Conservation (phyloP, 2,113 vertebrate species). For the Callipepla squamata region DNA sequence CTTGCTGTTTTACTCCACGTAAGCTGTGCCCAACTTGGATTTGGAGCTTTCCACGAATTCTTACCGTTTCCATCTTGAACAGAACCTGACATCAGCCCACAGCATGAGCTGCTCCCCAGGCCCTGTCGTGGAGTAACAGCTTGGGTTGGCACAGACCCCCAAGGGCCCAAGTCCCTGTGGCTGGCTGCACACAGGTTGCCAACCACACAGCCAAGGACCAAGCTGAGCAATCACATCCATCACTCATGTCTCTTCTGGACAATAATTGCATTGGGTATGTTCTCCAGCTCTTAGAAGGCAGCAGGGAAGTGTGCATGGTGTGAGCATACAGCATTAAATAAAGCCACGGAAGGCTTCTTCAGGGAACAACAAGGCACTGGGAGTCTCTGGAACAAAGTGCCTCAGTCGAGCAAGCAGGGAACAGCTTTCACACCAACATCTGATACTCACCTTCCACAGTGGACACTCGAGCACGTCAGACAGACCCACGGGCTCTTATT, state of each 20-base stretch:
- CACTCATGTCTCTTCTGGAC: background rate
- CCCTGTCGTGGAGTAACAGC: background rate
- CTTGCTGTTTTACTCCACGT: background rate
- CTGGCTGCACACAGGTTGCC: no score
- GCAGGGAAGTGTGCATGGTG: background rate
- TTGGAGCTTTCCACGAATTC: background rate
- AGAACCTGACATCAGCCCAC: background rate
- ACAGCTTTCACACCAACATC: background rate
- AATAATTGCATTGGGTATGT: background rate
- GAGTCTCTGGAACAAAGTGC: background rate
- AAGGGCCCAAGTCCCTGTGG: no score
- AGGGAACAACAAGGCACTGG: background rate
- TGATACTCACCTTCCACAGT: constrained; percentile 92
- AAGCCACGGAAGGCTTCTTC: background rate
- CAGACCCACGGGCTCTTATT: constrained; percentile 99
- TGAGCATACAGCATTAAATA: background rate
- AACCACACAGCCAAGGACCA: background rate
- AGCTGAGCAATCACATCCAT: background rate
- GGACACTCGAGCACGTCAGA: constrained; percentile 93
- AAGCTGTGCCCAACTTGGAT: background rate
- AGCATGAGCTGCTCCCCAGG: background rate
- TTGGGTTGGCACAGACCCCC: no score
- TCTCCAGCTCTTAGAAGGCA: background rate
- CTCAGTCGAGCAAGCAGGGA: background rate
- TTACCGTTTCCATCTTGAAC: background rate